Evolutionary conservation across 2,888 invertebrate genomes (phyloP).

Genomic region (Congeria kusceri): DNA sequence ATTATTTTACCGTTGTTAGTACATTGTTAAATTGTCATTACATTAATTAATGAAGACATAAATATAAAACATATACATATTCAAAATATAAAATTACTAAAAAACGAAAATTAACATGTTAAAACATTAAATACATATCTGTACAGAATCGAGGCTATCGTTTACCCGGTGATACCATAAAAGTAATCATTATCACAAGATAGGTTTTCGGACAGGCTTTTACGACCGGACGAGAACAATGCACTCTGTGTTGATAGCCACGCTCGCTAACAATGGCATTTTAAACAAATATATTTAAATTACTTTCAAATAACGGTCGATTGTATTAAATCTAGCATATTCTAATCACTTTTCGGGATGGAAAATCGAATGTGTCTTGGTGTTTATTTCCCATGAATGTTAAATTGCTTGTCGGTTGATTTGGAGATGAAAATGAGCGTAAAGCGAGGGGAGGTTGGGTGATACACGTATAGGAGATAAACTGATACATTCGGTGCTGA

Average conservation of each 20-base stretch:
- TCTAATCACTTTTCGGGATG: conserved; percentile 25
- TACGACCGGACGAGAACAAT: conserved; percentile 20
- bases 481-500: conserved; percentile 13
- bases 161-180: conserved; percentile 27
- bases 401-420: conserved; percentile 40
- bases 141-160: conserved; percentile 11
- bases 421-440: conserved; percentile 57
- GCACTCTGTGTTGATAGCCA: conserved; percentile 1
- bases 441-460: conserved; percentile 25
- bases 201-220: conserved; percentile 20
- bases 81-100: no score
- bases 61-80: no score
- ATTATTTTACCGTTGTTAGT: no score
- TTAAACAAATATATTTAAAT: conserved; percentile 49
- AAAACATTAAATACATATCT: no score
- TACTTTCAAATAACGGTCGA: conserved; percentile 45
- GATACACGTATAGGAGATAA: conserved; percentile 7
- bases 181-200: conserved; percentile 37
- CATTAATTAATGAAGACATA: no score
- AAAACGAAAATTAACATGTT: no score
- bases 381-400: conserved; percentile 38
- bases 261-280: conserved; percentile 14
- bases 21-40: no score
- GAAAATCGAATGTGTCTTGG: conserved; percentile 24
- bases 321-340: conserved; percentile 29